Evolutionary conservation across 2,113 vertebrate species (phyloP).

Genomic region (Eptesicus fuscus): DNA sequence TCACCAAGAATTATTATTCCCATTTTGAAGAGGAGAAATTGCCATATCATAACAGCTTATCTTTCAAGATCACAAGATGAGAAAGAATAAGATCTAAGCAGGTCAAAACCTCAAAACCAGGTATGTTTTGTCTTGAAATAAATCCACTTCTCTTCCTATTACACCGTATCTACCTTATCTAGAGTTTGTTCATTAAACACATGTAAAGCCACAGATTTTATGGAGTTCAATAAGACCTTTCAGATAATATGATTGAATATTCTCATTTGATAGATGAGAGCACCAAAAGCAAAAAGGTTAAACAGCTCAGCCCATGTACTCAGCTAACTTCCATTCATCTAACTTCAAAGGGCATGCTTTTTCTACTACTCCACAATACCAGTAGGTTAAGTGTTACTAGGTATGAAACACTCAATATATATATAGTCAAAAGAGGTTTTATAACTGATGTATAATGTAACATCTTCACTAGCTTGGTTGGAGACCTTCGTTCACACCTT

Average conservation of each 20-base stretch:
- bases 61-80: neutral
- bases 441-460: constrained; percentile 45
- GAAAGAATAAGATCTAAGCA: neutral
- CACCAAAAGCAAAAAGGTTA: constrained; percentile 10
- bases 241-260: neutral
- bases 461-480: constrained; percentile 12
- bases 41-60: neutral
- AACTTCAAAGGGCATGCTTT: constrained; percentile 28
- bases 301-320: neutral
- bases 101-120: neutral
- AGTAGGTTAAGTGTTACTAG: constrained; percentile 42
- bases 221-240: neutral
- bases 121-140: neutral
- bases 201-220: neutral
- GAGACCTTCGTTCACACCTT: constrained; percentile 33
- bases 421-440: constrained; percentile 24
- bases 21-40: neutral
- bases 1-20: neutral
- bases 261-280: constrained; percentile 21
- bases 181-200: neutral
- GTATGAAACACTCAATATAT: neutral
- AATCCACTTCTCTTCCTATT: neutral
- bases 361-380: neutral
- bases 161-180: neutral
- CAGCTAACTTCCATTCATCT: neutral